Evolutionary conservation across 2,113 vertebrate species (phyloP).

Genomic region (Guaruba guarouba): DNA sequence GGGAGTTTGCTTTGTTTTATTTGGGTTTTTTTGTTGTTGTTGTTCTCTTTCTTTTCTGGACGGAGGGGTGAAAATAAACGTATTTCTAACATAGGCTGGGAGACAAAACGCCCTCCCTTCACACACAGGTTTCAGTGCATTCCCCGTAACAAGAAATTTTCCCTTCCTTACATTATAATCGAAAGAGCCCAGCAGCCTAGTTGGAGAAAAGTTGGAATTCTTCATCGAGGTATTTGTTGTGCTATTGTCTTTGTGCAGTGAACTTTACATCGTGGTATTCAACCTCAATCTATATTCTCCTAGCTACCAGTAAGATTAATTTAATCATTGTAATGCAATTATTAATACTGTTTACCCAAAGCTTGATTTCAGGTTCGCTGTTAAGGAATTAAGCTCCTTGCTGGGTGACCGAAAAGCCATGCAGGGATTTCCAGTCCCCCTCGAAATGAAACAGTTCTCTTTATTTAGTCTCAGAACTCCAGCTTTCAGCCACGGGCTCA

Average conservation of each 20-base stretch:
- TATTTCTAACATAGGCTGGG: neutral
- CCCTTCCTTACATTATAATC: slow-evolving; percentile 62
- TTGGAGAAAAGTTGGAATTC: slow-evolving; percentile 78
- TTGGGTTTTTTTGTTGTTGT: neutral
- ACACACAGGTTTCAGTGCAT: neutral
- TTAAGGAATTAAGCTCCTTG: slow-evolving; percentile 83
- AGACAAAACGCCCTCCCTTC: neutral
- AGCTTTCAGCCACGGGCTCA: slow-evolving; percentile 81
- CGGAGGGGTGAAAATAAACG: neutral
- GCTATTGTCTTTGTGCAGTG: slow-evolving; percentile 86
- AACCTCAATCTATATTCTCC: slow-evolving; percentile 73
- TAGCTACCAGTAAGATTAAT: slow-evolving; percentile 84
- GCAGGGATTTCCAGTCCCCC: slow-evolving; percentile 70
- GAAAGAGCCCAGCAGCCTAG: slow-evolving; percentile 56
- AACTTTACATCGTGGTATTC: slow-evolving; percentile 78
- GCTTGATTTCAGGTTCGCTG: slow-evolving; percentile 84
- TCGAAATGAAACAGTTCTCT: slow-evolving; percentile 77
- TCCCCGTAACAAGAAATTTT: slow-evolving; percentile 65
- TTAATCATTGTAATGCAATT: slow-evolving; percentile 88
- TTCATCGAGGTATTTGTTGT: slow-evolving; percentile 71
- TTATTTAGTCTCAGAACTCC: slow-evolving; percentile 78
- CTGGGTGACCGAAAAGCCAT: slow-evolving; percentile 71
- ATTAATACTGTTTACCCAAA: slow-evolving; percentile 85
- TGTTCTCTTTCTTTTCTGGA: neutral
- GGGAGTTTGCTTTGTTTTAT: neutral